A percentile compares a stretch with the other conserved stretches of the same genome.
Evolutionary conservation across 2,113 vertebrate genomes (phyloP).

Genomic region (Nanorana parkeri): DNA sequence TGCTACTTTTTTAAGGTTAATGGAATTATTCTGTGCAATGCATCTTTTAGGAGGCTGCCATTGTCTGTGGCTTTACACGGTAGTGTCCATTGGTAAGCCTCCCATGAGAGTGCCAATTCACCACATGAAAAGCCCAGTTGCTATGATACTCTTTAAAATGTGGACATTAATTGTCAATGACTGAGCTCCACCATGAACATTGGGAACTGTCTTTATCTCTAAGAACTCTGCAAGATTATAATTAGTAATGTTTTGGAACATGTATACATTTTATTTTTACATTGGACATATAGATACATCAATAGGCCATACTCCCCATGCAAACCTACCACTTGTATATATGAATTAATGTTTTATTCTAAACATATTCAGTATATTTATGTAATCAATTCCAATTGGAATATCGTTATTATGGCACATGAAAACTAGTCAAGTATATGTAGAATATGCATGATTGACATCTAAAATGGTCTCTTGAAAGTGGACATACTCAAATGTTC

Average conservation of each 20-base stretch:
- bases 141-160: conserved; percentile 51
- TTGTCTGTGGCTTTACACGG: conserved; percentile 45
- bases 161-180: conserved; percentile 50
- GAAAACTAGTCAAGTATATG: too few species aligned
- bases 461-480: too few species aligned
- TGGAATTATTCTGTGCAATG: conserved; percentile 53
- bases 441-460: too few species aligned
- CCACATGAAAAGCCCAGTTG: conserved; percentile 47
- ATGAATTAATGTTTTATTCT: too few species aligned
- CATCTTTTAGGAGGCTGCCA: conserved; percentile 47
- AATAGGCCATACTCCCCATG: too few species aligned
- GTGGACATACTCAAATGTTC: too few species aligned
- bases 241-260: neutral
- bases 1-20: conserved; percentile 51
- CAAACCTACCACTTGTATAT: too few species aligned
- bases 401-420: too few species aligned
- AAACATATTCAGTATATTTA: too few species aligned
- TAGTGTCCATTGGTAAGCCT: conserved; percentile 28
- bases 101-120: conserved; percentile 41
- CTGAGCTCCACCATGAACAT: conserved; percentile 29
- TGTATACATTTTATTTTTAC: too few species aligned
- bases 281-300: too few species aligned
- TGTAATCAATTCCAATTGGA: too few species aligned
- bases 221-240: neutral
- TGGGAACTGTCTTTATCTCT: conserved; percentile 5